phyloP scores from a whole-genome alignment of 1,140 invertebrate species.

The Ganaspis sp. region DNA sequence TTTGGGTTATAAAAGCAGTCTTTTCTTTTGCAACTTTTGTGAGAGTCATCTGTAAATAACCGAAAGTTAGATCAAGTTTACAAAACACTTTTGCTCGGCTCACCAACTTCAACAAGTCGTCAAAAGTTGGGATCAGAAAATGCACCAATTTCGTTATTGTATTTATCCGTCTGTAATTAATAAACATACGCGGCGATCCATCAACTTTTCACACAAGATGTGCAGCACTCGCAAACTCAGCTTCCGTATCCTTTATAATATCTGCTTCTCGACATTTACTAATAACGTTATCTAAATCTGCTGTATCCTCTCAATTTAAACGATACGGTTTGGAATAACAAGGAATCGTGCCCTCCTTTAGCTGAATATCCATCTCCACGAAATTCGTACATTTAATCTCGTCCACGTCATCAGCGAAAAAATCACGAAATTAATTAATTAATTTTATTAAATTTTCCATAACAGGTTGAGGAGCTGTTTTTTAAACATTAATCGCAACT shows the following conservation, averaged over 20 bases:
- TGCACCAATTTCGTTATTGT: background rate
- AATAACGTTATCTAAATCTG: background rate
- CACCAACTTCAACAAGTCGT: background rate
- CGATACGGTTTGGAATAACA: background rate
- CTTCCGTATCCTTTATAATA: background rate
- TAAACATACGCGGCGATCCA: background rate
- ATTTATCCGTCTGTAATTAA: background rate
- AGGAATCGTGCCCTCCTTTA: background rate
- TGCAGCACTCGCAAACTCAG: background rate
- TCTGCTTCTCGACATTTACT: background rate
- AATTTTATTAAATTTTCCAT: background rate
- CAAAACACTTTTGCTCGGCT: background rate
- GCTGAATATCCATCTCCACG: background rate
- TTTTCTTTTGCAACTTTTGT: background rate
- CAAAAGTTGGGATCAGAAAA: background rate
- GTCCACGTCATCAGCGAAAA: background rate
- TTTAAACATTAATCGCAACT: too few relatives aligned
- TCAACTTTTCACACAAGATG: background rate
- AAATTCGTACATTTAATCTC: background rate
- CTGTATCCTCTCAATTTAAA: background rate
- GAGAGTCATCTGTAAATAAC: background rate
- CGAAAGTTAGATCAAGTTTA: background rate
- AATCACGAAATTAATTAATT: background rate
- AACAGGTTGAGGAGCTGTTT: too few relatives aligned
- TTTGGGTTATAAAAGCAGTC: slow-evolving; percentile 43